Conservation (phyloP, 2,888 invertebrate genomes). For the Silvanus unidentatus region DNA sequence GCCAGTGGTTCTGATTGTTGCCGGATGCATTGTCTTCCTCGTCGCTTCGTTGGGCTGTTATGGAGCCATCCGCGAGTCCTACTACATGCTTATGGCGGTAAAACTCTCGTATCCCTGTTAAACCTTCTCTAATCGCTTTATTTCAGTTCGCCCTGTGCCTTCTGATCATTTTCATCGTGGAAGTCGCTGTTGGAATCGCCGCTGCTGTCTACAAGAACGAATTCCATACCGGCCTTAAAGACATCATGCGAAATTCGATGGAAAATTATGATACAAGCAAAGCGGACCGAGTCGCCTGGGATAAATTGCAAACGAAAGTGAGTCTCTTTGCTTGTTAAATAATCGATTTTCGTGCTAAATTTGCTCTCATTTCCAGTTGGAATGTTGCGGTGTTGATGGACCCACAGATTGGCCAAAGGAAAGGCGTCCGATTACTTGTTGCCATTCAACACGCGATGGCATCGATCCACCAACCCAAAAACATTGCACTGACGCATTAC, state of each 20-base stretch:
- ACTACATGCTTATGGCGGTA: conserved; percentile 79
- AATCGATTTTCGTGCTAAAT: neutral
- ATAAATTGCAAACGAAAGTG: conserved; percentile 67
- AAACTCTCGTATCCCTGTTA: no score
- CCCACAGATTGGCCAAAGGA: conserved; percentile 38
- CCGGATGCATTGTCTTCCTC: conserved; percentile 78
- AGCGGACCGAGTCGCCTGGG: conserved; percentile 63
- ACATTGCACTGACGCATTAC: conserved; percentile 34
- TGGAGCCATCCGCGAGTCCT: conserved; percentile 85
- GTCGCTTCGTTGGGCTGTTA: conserved; percentile 89
- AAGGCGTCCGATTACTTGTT: conserved; percentile 57
- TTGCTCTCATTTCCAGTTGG: conserved; percentile 48
- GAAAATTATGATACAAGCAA: conserved; percentile 52
- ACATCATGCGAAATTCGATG: conserved; percentile 59
- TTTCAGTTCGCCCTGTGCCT: conserved; percentile 73
- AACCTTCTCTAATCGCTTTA: no score
- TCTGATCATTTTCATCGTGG: conserved; percentile 73
- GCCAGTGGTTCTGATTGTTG: conserved; percentile 76
- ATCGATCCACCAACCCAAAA: conserved; percentile 28
- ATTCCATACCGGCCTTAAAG: conserved; percentile 61
- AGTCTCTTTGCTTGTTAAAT: no score
- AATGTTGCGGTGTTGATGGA: conserved; percentile 42
- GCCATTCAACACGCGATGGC: conserved; percentile 41
- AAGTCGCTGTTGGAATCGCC: conserved; percentile 81
- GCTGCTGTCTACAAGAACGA: conserved; percentile 74